A percentile compares a stretch with the other conserved stretches of the same genome.
Evolutionary conservation across 2,113 vertebrate species (phyloP).

Genomic region (Actinemys pallida): DNA sequence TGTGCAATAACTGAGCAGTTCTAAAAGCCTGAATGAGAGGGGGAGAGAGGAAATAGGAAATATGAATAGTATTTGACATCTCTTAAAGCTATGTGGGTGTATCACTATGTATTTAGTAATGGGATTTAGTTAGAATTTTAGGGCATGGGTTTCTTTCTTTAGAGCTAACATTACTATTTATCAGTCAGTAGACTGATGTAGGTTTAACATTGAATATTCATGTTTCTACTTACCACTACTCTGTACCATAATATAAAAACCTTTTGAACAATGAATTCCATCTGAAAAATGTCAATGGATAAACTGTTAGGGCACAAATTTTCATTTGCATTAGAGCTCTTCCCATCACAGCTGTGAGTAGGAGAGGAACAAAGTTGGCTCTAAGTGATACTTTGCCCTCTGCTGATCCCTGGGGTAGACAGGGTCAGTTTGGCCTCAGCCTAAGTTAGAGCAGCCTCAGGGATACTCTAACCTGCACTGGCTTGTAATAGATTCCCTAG

Average conservation of each 20-base stretch:
- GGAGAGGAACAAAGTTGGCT: not conserved
- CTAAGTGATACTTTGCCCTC: not conserved
- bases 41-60: not conserved
- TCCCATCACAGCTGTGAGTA: not conserved
- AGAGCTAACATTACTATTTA: not conserved
- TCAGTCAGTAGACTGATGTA: not conserved
- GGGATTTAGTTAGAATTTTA: not conserved
- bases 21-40: not conserved
- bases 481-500: too few relatives aligned
- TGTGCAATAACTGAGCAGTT: not conserved
- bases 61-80: not conserved
- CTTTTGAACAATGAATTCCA: not conserved
- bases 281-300: not conserved
- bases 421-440: not conserved
- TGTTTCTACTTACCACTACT: accelerated
- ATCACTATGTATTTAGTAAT: not conserved
- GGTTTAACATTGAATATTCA: not conserved
- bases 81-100: not conserved
- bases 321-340: accelerated
- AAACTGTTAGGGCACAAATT: not conserved
- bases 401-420: not conserved
- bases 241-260: accelerated
- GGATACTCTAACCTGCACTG: too few relatives aligned
- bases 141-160: not conserved
- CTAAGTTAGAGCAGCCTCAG: accelerated